Percentiles rank a stretch among this genome's conserved stretches.
Evolutionary conservation across 2,888 invertebrate species (phyloP).

Genomic region (Platycheirus rosarum): DNA sequence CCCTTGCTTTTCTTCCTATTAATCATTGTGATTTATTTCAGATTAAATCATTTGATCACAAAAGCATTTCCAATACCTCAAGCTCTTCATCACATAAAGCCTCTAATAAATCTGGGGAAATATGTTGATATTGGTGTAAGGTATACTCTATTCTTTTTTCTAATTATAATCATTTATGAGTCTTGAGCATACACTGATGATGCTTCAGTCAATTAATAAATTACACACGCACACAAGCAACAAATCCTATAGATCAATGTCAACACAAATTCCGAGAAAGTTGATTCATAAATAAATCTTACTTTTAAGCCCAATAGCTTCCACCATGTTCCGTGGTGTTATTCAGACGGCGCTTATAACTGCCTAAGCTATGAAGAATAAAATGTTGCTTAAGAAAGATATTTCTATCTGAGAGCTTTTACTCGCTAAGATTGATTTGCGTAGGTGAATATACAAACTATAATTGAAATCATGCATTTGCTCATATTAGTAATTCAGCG

Average conservation of each 20-base stretch:
- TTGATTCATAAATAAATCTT: conserved; percentile 46
- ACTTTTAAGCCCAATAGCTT: conserved; percentile 8
- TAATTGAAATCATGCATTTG: too few relatives aligned
- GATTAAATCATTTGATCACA: conserved; percentile 38
- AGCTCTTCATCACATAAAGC: conserved; percentile 31
- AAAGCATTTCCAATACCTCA: conserved; percentile 30
- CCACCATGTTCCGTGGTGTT: too few relatives aligned
- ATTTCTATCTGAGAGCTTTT: too few relatives aligned
- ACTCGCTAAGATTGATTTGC: too few relatives aligned
- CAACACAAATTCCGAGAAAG: conserved; percentile 40
- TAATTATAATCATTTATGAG: not conserved
- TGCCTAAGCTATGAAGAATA: too few relatives aligned
- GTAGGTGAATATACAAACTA: too few relatives aligned
- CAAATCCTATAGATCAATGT: conserved; percentile 33
- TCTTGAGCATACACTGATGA: too few relatives aligned
- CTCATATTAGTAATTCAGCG: too few relatives aligned
- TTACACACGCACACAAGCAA: conserved; percentile 13
- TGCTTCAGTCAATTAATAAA: conserved; percentile 29
- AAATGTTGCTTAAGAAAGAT: too few relatives aligned
- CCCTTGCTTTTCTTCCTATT: conserved; percentile 18
- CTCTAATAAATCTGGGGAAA: conserved; percentile 31
- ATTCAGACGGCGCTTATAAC: too few relatives aligned
- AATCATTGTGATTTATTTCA: conserved; percentile 58
- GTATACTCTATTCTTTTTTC: not conserved
- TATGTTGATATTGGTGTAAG: conserved; percentile 14